A percentile compares a stretch with the other conserved stretches of the same genome.
Evolutionary conservation across 92 coral and sea anemone species (phyloP).

Genomic region (Desmophyllum pertusum): DNA sequence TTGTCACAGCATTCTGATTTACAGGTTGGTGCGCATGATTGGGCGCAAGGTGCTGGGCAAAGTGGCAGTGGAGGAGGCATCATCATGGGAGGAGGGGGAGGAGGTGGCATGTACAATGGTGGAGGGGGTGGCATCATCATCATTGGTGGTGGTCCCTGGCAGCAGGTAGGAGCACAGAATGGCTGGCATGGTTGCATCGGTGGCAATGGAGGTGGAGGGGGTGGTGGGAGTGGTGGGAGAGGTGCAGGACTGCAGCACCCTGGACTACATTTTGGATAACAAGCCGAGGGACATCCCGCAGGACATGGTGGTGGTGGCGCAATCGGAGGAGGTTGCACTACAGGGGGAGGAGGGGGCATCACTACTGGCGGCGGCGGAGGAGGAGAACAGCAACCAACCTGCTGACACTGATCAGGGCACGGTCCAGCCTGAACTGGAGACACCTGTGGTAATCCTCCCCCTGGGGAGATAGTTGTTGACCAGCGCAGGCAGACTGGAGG

Average conservation of each 20-base stretch:
- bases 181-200: conserved; percentile 75
- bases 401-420: conserved; percentile 84
- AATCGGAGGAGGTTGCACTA: conserved; percentile 18
- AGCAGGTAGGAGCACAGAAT: conserved; percentile 86
- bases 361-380: conserved; percentile 51
- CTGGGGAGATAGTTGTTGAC: conserved; percentile 54
- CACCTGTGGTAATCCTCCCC: conserved; percentile 52
- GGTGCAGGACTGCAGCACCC: conserved; percentile 81
- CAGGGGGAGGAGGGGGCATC: conserved; percentile 48
- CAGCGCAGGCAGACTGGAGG: conserved; percentile 62
- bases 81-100: conserved; percentile 55
- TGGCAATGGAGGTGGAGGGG: conserved; percentile 59
- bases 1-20: conserved; percentile 89
- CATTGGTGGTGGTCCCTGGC: conserved; percentile 69
- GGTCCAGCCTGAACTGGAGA: conserved; percentile 60
- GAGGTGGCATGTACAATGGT: conserved; percentile 52
- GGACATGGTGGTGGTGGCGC: conserved; percentile 89
- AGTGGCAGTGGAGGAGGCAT: conserved; percentile 65
- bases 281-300: conserved; percentile 86
- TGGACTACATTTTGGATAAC: conserved; percentile 87
- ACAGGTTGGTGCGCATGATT: conserved; percentile 90
- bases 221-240: conserved; percentile 64
- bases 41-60: conserved; percentile 90
- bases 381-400: conserved; percentile 79
- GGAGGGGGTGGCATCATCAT: conserved; percentile 58